These are phyloP conservation scores for Hydroisotoma schaefferi DNA, from an alignment of 2,888 invertebrate genomes.

Conservation along the genomic window DNA sequence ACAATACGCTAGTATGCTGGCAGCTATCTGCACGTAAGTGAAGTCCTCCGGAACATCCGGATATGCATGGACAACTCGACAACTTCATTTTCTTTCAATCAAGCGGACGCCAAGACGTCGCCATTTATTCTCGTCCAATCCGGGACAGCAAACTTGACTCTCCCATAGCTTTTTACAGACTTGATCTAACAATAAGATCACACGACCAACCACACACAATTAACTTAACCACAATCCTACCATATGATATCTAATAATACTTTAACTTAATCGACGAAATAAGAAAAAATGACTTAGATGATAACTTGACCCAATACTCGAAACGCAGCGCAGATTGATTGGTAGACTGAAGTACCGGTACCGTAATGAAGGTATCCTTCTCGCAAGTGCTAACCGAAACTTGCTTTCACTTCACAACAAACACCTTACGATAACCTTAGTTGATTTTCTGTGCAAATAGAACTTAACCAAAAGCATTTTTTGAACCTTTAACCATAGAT, in stretches of 20 bases:
- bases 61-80: conserved; percentile 7
- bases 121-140: conserved; percentile 24
- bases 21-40: not conserved
- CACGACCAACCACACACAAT: conserved; percentile 11
- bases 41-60: conserved; percentile 15
- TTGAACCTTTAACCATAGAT: conserved; percentile 9
- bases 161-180: conserved; percentile 13
- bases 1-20: conserved; percentile 2
- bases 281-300: not conserved
- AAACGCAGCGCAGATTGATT: not conserved
- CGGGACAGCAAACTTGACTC: conserved; percentile 15
- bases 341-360: too few species aligned
- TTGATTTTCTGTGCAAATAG: conserved; percentile 7
- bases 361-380: too few species aligned
- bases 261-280: too few species aligned
- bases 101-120: conserved; percentile 30
- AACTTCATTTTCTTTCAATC: conserved; percentile 19
- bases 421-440: not conserved
- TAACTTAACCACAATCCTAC: conserved; percentile 12
- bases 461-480: conserved; percentile 2
- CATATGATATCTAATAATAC: conserved; percentile 11
- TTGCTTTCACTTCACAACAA: conserved; percentile 4
- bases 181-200: conserved; percentile 9
- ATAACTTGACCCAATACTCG: not conserved
- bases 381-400: not conserved